Evolutionary conservation across 2,113 vertebrate genomes (phyloP).

Genomic region (Aegotheles bennettii): DNA sequence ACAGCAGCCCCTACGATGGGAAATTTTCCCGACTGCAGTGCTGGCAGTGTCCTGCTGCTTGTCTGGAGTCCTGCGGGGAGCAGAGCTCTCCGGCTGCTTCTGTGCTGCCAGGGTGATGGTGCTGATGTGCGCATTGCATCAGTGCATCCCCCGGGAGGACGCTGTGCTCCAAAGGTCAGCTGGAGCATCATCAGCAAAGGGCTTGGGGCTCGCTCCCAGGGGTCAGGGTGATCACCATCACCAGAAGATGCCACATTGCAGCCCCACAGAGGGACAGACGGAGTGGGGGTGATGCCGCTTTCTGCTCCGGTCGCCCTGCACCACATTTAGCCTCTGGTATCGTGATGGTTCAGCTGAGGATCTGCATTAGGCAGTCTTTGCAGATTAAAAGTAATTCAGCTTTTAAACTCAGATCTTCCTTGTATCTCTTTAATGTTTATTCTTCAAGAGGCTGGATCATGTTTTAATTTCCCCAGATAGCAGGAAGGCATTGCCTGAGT

Average conservation of each 20-base stretch:
- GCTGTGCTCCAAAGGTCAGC: neutral
- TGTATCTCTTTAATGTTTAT: neutral
- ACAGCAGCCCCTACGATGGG: neutral
- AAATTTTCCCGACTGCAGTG: neutral
- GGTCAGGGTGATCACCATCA: neutral
- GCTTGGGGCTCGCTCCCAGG: neutral
- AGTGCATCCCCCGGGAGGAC: rapidly evolving
- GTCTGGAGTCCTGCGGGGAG: neutral
- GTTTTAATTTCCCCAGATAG: neutral
- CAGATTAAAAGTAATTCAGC: neutral
- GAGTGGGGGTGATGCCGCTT: neutral
- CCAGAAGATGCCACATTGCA: neutral
- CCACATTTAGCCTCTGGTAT: rapidly evolving
- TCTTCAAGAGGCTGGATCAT: neutral
- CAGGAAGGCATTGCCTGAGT: neutral
- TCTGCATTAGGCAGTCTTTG: neutral
- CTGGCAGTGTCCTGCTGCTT: neutral
- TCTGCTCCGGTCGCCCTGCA: neutral
- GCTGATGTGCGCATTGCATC: rapidly evolving
- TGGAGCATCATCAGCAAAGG: neutral
- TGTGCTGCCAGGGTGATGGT: neutral
- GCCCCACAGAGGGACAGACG: rapidly evolving
- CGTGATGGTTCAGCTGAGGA: rapidly evolving
- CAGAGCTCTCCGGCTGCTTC: neutral
- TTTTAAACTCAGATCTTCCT: neutral